Conservation (phyloP, 2,797 vertebrate species). For the Anguilla marmorata region DNA sequence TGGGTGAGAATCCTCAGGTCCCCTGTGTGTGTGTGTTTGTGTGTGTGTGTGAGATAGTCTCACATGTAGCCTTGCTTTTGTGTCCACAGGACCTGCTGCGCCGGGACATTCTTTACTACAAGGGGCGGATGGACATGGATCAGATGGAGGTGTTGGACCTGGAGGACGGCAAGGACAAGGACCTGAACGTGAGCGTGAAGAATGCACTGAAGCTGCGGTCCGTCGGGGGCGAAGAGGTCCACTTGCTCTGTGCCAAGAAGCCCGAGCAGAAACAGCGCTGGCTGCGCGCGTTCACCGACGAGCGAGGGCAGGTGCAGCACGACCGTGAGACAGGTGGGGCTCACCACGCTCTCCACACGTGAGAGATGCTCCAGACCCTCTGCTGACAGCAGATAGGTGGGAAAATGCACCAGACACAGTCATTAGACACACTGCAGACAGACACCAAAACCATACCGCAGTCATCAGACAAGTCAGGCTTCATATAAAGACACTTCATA, state of each 20-base stretch:
- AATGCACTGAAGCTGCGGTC: constrained; percentile 86
- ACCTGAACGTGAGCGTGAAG: constrained; percentile 87
- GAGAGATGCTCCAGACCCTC: not conserved
- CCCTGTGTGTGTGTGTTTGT: not conserved
- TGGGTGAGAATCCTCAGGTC: not conserved
- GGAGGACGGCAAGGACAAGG: constrained; percentile 90
- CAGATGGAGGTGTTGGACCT: constrained; percentile 85
- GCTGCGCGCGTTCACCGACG: constrained; percentile 86
- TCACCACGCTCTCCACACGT: not conserved
- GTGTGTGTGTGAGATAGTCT: not conserved
- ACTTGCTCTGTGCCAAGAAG: constrained; percentile 89
- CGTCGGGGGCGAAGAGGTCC: constrained; percentile 72
- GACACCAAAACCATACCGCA: not conserved
- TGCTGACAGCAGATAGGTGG: not conserved
- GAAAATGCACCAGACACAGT: not conserved
- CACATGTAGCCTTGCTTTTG: not conserved
- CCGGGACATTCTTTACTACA: constrained; percentile 91
- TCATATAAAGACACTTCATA: not conserved
- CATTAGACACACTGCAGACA: not conserved
- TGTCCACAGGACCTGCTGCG: constrained; percentile 85
- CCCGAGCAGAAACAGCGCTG: constrained; percentile 91
- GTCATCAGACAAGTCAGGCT: not conserved
- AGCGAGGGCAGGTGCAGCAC: constrained; percentile 85
- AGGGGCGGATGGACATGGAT: constrained; percentile 90
- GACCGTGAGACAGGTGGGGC: constrained; percentile 86